Evolutionary conservation across 2,888 invertebrate species (phyloP), one percentile per base, ranked within the genome.

Genomic region (Plusia festucae): DNA sequence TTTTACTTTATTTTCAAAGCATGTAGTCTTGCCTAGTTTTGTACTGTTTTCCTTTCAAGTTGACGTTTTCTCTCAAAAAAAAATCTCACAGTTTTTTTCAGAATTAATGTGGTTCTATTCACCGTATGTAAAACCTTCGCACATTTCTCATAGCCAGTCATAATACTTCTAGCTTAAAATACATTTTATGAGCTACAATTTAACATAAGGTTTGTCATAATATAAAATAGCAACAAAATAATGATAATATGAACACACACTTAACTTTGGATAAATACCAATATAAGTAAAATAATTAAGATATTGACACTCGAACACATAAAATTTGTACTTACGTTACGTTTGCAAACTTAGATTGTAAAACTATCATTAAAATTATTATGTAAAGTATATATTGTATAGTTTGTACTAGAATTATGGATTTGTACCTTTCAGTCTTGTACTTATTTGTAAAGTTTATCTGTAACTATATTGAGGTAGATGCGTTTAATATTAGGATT

Each of bases 351-450:
- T 90, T 89, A 92, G 83, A 78, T 82, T 70, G 81, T 85, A 87
- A 87, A 82, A 86, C 81, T 88, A 90, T 80, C 81, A 88, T 86
- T 89, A 88, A 89, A 88, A 86, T 79, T 85, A 88, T 73, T 73
- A 83, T 82, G 78, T 84, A 73, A 79, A 73, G 77, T 83, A 82
- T 74, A 78, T 76, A 76, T 78, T 88, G 84, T 87, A 88, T 85
- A 89, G 82, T 86, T 92, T 90, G 90, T 90, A 91, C 90, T 91
- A 89, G 78, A 84, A 83, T 83, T 86, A 90, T 88, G 91, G 88
- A 90, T 93, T 93, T 92, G 92, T 93, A 93, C 91, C 88, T 87
- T 89, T 94, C 94, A 94, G 94, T 94, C 94, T 94, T 94, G 86
- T 88, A 81, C 85, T 89, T 86, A 84, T 79, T 87, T 85, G 76